phyloP scores from a whole-genome alignment of 35 echinoderm and acorn worm species.

The Heliocidaris tuberculata region DNA sequence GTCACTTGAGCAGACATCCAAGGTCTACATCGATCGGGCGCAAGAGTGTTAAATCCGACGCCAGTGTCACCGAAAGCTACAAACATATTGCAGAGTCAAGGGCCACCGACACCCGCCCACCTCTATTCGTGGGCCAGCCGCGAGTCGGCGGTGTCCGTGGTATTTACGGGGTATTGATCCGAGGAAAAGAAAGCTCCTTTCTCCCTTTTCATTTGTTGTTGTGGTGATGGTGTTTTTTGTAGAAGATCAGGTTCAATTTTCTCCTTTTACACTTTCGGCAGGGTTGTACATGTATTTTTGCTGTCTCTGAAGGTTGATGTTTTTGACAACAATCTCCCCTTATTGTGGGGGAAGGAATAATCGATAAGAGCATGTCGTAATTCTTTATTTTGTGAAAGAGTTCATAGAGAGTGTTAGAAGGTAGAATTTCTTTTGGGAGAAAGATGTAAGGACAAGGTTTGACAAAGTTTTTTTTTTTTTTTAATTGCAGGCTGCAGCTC shows the following conservation, averaged over 20 bases:
- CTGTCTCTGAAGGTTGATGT: background rate
- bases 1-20: background rate
- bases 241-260: background rate
- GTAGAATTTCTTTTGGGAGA: no score
- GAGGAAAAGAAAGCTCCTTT: background rate
- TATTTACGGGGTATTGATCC: conserved; percentile 1
- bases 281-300: background rate
- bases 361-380: no score
- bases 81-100: background rate
- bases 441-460: no score
- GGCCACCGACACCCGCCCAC: background rate
- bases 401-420: no score
- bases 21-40: background rate
- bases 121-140: background rate
- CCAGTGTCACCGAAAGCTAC: background rate
- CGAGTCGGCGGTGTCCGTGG: background rate
- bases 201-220: background rate
- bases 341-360: background rate
- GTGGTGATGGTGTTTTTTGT: background rate
- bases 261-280: background rate
- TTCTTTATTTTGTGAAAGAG: no score
- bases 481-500: no score
- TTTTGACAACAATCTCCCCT: background rate
- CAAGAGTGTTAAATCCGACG: background rate
- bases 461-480: no score